A percentile compares a stretch with the other conserved stretches of the same genome.
These are phyloP conservation scores for Percopsis omiscomaycus DNA, from an alignment of 2,797 vertebrate genomes.

Conservation along the genomic window DNA sequence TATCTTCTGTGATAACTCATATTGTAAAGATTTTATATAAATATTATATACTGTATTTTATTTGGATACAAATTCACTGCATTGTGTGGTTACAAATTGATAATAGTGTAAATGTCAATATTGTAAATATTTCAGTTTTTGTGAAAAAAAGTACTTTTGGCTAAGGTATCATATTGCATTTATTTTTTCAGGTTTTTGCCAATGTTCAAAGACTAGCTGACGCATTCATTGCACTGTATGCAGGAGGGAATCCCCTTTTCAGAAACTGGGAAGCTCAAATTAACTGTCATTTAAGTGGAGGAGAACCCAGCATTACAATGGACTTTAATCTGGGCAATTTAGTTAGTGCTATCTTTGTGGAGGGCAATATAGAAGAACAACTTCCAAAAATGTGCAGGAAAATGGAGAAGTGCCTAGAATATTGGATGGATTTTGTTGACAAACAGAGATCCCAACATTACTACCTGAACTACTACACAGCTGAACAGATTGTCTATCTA, in stretches of 20 bases:
- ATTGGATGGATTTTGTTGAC: slow-evolving; percentile 85
- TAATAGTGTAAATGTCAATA: neutral
- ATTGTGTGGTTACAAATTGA: neutral
- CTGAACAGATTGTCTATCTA: slow-evolving; percentile 91
- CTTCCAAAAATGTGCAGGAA: slow-evolving; percentile 85
- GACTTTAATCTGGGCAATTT: slow-evolving; percentile 76
- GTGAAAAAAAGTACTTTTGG: neutral
- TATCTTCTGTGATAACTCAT: neutral
- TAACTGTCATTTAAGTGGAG: slow-evolving; percentile 66
- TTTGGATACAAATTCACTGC: neutral
- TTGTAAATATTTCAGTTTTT: neutral
- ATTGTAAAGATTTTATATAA: too few species aligned
- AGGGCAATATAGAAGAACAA: slow-evolving; percentile 72
- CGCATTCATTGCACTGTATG: slow-evolving; percentile 86
- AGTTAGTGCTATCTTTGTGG: slow-evolving; percentile 64
- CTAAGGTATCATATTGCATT: slow-evolving; percentile 10
- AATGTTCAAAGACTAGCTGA: slow-evolving; percentile 85
- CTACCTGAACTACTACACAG: slow-evolving; percentile 92
- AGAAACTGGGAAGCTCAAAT: slow-evolving; percentile 83
- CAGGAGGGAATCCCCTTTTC: slow-evolving; percentile 90
- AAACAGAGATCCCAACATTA: slow-evolving; percentile 81
- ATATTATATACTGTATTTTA: neutral
- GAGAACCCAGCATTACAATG: slow-evolving; percentile 70
- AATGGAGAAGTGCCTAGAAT: slow-evolving; percentile 84
- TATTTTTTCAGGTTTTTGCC: slow-evolving; percentile 82